Conservation (phyloP, 2,113 vertebrate species). For the Ploceus nigricollis region DNA sequence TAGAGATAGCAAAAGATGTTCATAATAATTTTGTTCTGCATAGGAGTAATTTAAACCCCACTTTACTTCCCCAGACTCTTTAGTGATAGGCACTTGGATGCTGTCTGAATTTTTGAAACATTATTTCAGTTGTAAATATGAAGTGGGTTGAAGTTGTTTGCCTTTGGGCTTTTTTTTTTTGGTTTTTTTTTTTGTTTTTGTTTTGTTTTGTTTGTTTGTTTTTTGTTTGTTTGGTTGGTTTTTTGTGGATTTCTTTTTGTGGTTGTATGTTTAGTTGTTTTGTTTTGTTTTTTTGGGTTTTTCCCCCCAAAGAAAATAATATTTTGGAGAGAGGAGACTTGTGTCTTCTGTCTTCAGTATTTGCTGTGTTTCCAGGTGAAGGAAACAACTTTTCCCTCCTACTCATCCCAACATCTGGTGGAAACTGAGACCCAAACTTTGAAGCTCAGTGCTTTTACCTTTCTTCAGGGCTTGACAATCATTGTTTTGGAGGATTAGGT, state of each 20-base stretch:
- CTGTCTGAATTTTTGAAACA: not conserved
- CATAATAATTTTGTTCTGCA: not conserved
- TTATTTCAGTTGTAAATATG: not conserved
- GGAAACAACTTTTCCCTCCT: not conserved
- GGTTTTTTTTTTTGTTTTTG: not conserved
- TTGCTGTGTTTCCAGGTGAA: not conserved
- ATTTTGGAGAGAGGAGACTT: not conserved
- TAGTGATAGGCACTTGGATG: not conserved
- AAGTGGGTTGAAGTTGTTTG: rapidly evolving
- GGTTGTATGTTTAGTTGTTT: not conserved
- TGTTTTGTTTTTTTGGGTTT: not conserved
- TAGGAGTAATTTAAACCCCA: not conserved
- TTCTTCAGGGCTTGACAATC: not conserved
- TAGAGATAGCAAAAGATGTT: not conserved
- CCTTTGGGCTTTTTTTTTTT: not conserved
- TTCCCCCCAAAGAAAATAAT: not conserved
- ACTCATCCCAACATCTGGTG: not conserved
- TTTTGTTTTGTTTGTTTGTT: not conserved
- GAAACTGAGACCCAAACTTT: not conserved
- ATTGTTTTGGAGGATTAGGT: not conserved
- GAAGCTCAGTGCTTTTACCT: not conserved
- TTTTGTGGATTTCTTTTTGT: not conserved
- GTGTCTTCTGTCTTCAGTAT: not conserved
- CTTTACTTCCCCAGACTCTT: not conserved
- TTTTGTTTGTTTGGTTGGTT: not conserved